A percentile compares a stretch with the other conserved stretches of the same genome.
phyloP scores from a whole-genome alignment of 2,888 invertebrate genomes.

The Antitype chi region DNA sequence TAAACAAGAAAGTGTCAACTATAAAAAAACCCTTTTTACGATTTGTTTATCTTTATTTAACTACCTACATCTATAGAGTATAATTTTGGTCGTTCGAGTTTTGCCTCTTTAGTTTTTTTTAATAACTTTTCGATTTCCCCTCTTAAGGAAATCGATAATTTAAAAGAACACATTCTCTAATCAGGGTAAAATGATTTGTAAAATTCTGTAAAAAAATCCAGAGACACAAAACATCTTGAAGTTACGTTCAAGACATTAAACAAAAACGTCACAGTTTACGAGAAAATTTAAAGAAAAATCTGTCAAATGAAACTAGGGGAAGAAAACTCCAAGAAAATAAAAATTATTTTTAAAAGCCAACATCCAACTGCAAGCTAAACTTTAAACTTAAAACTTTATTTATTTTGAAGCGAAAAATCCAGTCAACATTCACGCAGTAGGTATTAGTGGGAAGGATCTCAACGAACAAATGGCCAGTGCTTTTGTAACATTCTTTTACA shows the following conservation, averaged over 20 bases:
- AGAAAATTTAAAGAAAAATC: background rate
- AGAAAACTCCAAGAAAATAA: conserved; percentile 18
- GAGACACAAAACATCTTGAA: background rate
- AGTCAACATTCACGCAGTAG: conserved; percentile 61
- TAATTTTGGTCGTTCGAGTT: background rate
- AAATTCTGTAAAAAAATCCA: background rate
- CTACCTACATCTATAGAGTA: too few relatives aligned
- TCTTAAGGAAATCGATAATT: too few relatives aligned
- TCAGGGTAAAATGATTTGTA: background rate
- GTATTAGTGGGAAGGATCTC: conserved; percentile 66
- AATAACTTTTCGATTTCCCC: too few relatives aligned
- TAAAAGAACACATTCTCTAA: background rate
- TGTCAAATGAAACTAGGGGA: conserved; percentile 19
- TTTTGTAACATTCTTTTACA: conserved; percentile 59
- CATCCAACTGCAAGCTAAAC: conserved; percentile 30
- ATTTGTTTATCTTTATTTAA: too few relatives aligned
- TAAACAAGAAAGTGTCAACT: too few relatives aligned
- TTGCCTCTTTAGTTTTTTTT: background rate
- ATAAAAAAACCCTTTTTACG: too few relatives aligned
- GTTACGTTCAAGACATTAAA: background rate
- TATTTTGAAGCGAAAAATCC: conserved; percentile 53
- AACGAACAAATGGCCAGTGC: conserved; percentile 74
- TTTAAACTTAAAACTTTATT: conserved; percentile 49
- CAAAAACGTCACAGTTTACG: background rate
- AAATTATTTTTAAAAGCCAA: conserved; percentile 39